Evolutionary conservation across 2,888 invertebrate genomes (phyloP).

Genomic region (Hypena proboscidalis): DNA sequence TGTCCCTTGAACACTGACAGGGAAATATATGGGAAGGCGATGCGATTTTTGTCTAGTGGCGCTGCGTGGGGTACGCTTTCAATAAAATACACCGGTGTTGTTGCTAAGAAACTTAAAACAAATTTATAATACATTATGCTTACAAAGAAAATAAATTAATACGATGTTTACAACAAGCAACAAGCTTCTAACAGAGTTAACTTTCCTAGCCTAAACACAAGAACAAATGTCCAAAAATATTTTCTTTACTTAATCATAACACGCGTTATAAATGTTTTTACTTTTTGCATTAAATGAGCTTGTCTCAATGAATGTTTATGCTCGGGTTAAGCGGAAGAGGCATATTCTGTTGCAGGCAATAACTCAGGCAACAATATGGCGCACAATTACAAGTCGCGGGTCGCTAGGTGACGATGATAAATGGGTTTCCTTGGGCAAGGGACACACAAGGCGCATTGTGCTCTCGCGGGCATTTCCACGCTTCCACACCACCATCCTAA

Average conservation of each 20-base stretch:
- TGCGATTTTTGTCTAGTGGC: slow-evolving; percentile 81
- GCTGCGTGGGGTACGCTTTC: slow-evolving; percentile 71
- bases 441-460: slow-evolving; percentile 63
- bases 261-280: too few relatives aligned
- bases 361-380: slow-evolving; percentile 81
- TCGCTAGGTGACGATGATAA: slow-evolving; percentile 79
- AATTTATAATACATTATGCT: not conserved
- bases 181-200: not conserved
- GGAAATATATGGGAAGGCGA: slow-evolving; percentile 74
- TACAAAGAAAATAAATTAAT: not conserved
- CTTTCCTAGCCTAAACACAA: too few relatives aligned
- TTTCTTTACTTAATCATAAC: too few relatives aligned
- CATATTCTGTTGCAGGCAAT: slow-evolving; percentile 65
- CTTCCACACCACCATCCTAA: slow-evolving; percentile 42
- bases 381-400: slow-evolving; percentile 78
- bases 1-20: slow-evolving; percentile 70
- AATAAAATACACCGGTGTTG: slow-evolving; percentile 49
- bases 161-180: not conserved
- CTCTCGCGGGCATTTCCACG: slow-evolving; percentile 43
- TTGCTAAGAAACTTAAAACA: slow-evolving; percentile 22
- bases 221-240: too few relatives aligned
- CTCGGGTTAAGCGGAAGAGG: slow-evolving; percentile 67
- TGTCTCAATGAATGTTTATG: slow-evolving; percentile 36
- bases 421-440: slow-evolving; percentile 72
- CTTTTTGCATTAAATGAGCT: slow-evolving; percentile 33